phyloP scores from a whole-genome alignment of 2,113 vertebrate genomes.

The Rafetus swinhoei region DNA sequence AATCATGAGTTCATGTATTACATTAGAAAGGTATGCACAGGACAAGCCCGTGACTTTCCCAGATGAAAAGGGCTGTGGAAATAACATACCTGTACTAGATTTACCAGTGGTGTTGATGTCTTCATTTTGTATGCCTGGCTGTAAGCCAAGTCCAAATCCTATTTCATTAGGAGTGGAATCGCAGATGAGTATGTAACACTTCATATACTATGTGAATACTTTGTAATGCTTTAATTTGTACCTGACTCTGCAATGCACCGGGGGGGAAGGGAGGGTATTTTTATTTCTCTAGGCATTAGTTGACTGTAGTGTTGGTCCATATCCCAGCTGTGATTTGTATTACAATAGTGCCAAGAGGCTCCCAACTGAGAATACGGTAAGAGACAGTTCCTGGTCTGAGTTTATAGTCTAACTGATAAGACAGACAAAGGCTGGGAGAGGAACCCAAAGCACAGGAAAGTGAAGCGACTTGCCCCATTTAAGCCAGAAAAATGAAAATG shows the following conservation, averaged over 20 bases:
- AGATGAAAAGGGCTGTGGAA: background rate
- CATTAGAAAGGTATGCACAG: background rate
- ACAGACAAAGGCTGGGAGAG: background rate
- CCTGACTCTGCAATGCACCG: background rate
- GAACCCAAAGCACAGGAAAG: background rate
- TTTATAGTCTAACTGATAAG: fast-evolving
- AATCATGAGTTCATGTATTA: background rate
- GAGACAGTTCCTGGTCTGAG: background rate
- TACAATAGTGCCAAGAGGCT: background rate
- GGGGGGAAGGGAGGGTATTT: background rate
- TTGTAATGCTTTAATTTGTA: background rate
- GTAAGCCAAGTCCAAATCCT: background rate
- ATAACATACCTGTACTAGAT: background rate
- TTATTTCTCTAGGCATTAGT: background rate
- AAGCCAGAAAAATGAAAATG: background rate
- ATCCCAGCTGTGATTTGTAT: background rate
- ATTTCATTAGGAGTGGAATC: background rate
- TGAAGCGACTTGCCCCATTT: background rate
- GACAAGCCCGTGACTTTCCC: background rate
- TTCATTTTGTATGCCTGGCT: background rate
- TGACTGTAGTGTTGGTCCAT: background rate
- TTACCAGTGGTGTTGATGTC: background rate
- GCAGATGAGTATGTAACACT: background rate
- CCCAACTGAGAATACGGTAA: background rate
- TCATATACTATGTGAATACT: background rate